phyloP scores from a whole-genome alignment of 2,888 invertebrate species.

The Caenorhabditis doughertyi region DNA sequence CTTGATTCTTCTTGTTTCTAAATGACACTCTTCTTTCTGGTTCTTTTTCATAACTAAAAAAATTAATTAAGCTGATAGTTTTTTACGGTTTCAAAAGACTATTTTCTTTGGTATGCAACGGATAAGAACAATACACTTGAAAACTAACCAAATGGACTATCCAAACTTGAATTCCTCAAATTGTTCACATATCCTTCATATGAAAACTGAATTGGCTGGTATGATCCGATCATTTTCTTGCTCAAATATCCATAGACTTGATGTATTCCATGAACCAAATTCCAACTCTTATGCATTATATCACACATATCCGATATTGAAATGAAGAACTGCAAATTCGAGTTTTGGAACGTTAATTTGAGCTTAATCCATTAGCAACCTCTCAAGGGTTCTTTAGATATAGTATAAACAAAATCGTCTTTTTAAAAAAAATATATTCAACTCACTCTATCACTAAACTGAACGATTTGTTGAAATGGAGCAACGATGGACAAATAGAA shows the following conservation, averaged over 20 bases:
- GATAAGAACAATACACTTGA: conserved; percentile 10
- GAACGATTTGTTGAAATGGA: conserved; percentile 39
- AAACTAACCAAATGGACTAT: not conserved
- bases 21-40: too few relatives aligned
- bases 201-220: not conserved
- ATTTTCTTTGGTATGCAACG: too few relatives aligned
- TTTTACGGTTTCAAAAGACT: too few relatives aligned
- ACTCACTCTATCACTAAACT: conserved; percentile 48
- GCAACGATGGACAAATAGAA: conserved; percentile 88
- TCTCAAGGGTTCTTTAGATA: too few relatives aligned
- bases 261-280: conserved; percentile 6
- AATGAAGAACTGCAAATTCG: too few relatives aligned
- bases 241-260: conserved; percentile 25
- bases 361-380: too few relatives aligned
- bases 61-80: too few relatives aligned
- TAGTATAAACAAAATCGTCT: conserved; percentile 85
- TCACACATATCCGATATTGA: conserved; percentile 81
- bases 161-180: not conserved
- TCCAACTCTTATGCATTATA: not conserved
- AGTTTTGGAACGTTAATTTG: too few relatives aligned
- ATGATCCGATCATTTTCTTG: not conserved
- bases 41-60: too few relatives aligned
- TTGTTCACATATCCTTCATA: not conserved
- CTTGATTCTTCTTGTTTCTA: too few relatives aligned
- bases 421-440: not conserved